phyloP scores from a whole-genome alignment of 2,888 invertebrate species.

The Scrobipalpa costella region DNA sequence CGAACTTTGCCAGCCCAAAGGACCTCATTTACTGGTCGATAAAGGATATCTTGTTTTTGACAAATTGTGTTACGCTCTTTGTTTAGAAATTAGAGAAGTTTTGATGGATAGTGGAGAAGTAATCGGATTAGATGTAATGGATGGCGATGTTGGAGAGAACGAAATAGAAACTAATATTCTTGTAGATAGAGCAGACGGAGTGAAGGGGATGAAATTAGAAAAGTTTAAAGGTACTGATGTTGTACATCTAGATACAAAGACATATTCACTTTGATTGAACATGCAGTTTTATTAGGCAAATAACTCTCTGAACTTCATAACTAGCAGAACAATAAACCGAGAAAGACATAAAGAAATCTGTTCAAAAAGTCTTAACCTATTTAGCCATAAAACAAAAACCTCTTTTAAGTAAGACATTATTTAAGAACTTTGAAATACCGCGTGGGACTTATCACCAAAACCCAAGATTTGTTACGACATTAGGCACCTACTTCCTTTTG shows the following conservation, averaged over 20 bases:
- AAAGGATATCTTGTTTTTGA: slow-evolving; percentile 26
- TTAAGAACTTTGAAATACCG: too few relatives aligned
- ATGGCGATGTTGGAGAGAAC: background rate
- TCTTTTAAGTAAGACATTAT: too few relatives aligned
- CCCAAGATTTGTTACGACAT: background rate
- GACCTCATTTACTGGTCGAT: slow-evolving; percentile 26
- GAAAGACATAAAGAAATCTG: too few relatives aligned
- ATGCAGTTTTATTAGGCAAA: too few relatives aligned
- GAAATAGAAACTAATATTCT: background rate
- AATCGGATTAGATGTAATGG: background rate
- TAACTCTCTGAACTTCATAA: too few relatives aligned
- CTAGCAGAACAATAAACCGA: too few relatives aligned
- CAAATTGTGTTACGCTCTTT: slow-evolving; percentile 15
- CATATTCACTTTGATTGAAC: too few relatives aligned
- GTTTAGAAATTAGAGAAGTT: slow-evolving; percentile 15
- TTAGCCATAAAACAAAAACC: too few relatives aligned
- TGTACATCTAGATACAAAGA: too few relatives aligned
- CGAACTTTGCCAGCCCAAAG: slow-evolving; percentile 30
- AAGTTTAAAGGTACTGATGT: background rate
- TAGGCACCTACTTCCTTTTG: background rate
- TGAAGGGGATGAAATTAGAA: background rate
- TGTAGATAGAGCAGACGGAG: background rate
- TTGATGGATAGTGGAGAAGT: slow-evolving; percentile 15
- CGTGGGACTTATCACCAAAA: background rate
- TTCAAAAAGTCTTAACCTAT: too few relatives aligned